These are phyloP conservation scores for Oceanites oceanicus DNA, from an alignment of 2,113 vertebrate species.

Conservation along the genomic window DNA sequence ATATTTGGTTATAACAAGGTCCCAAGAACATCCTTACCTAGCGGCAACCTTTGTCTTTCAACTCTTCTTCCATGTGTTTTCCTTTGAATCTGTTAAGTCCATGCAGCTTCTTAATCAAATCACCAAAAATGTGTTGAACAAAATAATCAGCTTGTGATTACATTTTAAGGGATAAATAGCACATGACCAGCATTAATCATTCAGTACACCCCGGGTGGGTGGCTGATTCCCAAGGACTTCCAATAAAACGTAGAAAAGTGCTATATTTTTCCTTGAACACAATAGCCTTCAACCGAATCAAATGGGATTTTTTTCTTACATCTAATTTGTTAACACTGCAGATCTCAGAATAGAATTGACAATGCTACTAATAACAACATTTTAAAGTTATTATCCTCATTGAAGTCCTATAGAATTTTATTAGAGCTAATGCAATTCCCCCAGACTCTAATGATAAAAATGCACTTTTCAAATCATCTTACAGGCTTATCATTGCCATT, in stretches of 20 bases:
- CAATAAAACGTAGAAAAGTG: background rate
- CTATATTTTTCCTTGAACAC: background rate
- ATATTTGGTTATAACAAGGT: background rate
- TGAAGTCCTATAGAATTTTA: conserved; percentile 23
- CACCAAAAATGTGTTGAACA: conserved; percentile 32
- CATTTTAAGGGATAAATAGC: conserved; percentile 40
- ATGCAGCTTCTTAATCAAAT: conserved; percentile 44
- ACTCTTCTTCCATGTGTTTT: background rate
- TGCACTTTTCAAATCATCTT: background rate
- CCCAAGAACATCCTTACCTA: conserved; percentile 44
- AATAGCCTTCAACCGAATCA: background rate
- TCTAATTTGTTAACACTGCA: conserved; percentile 8
- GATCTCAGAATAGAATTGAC: background rate
- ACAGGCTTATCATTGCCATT: background rate
- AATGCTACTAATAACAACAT: conserved; percentile 10
- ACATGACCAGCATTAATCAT: conserved; percentile 45
- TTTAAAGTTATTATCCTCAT: conserved; percentile 3
- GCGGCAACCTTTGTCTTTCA: background rate
- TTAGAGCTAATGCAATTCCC: conserved; percentile 9
- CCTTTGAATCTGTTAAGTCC: background rate
- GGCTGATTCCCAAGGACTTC: conserved; percentile 22
- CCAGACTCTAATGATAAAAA: conserved; percentile 19
- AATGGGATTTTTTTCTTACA: background rate
- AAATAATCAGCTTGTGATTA: conserved; percentile 46
- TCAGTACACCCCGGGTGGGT: background rate